Evolutionary conservation across 2,113 vertebrate genomes (phyloP).

Genomic region (Cervus canadensis): DNA sequence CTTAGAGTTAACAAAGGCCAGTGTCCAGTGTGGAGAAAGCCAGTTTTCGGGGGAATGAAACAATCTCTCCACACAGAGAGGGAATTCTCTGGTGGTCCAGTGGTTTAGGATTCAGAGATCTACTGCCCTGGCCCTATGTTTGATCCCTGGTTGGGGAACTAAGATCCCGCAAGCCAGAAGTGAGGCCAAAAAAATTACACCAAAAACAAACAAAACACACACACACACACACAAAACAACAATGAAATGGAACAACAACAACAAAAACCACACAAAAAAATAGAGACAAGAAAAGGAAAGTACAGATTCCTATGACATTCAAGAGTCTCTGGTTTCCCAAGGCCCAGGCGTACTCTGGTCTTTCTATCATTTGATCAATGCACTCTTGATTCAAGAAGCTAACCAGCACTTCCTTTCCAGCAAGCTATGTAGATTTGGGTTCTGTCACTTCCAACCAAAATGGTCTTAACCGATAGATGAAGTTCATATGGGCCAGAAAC

Average conservation of each 20-base stretch:
- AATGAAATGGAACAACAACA: neutral
- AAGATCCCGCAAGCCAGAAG: neutral
- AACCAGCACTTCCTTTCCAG: neutral
- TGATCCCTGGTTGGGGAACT: neutral
- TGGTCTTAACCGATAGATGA: neutral
- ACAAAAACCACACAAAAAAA: neutral
- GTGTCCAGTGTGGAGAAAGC: neutral
- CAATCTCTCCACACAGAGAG: neutral
- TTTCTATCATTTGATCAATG: neutral
- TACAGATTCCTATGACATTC: neutral
- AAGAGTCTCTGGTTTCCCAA: neutral
- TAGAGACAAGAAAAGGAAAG: neutral
- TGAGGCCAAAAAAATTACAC: neutral
- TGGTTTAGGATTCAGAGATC: neutral
- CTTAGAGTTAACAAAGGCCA: neutral
- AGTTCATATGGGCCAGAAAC: neutral
- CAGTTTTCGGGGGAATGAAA: neutral
- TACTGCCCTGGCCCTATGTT: neutral
- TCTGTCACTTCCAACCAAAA: neutral
- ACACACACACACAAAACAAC: neutral
- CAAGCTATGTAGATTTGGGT: neutral
- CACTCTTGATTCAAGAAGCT: neutral
- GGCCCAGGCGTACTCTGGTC: no score
- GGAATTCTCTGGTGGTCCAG: neutral
- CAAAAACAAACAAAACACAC: neutral